These are phyloP conservation scores for Siniperca obscura DNA, from an alignment of 2,797 vertebrate genomes.

Conservation along the genomic window DNA sequence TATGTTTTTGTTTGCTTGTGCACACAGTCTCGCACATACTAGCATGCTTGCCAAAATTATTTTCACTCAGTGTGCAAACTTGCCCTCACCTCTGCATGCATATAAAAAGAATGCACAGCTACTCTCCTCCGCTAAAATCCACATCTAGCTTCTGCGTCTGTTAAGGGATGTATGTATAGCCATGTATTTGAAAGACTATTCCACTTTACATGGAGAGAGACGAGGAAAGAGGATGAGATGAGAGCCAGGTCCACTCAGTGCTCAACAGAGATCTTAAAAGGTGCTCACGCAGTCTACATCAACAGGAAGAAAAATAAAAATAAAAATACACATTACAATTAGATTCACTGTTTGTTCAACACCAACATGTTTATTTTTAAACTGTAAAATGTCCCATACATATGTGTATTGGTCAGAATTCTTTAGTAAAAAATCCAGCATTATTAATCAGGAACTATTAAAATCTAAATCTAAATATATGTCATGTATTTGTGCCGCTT, in stretches of 20 bases:
- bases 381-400: background rate
- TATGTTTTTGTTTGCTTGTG: constrained; percentile 34
- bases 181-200: constrained; percentile 47
- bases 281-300: constrained; percentile 68
- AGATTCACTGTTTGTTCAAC: background rate
- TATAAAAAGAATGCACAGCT: constrained; percentile 25
- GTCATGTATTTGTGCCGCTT: too few relatives aligned
- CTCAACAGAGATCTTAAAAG: constrained; percentile 67
- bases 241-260: constrained; percentile 72
- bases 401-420: background rate
- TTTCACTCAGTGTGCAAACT: constrained; percentile 40
- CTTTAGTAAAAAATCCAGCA: background rate
- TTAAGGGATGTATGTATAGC: constrained; percentile 38
- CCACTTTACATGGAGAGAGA: constrained; percentile 50
- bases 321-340: constrained; percentile 3
- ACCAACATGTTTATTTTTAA: too few relatives aligned
- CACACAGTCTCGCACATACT: constrained; percentile 5
- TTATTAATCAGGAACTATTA: background rate
- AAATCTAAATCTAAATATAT: background rate
- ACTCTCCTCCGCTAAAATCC: constrained; percentile 16
- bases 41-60: constrained; percentile 40
- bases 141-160: constrained; percentile 33
- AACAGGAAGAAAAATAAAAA: constrained; percentile 26
- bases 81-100: constrained; percentile 44
- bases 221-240: constrained; percentile 65